A percentile compares a stretch with the other conserved stretches of the same genome.
Evolutionary conservation across 2,797 vertebrate species (phyloP).

Genomic region (Typhlichthys eigenmanni): DNA sequence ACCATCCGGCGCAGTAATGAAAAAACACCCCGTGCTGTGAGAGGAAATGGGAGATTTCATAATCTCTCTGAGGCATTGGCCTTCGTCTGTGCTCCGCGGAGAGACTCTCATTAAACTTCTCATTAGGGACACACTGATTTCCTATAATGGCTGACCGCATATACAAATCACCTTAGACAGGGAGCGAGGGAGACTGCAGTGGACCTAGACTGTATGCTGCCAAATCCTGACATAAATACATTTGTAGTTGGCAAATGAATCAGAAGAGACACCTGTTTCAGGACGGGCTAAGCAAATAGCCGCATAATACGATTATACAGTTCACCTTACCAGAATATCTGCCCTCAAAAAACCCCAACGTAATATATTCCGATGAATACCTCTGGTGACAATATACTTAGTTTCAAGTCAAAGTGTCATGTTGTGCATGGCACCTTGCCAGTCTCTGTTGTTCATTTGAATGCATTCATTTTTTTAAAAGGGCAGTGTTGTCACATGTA

Average conservation of each 20-base stretch:
- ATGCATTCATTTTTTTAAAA: constrained; percentile 21
- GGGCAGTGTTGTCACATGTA: constrained; percentile 11
- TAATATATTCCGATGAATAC: constrained; percentile 1
- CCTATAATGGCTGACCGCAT: constrained; percentile 72
- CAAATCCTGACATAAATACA: constrained; percentile 47
- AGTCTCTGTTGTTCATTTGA: constrained; percentile 19
- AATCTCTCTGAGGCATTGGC: constrained; percentile 68
- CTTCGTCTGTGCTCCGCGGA: constrained; percentile 56
- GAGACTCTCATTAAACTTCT: constrained; percentile 75
- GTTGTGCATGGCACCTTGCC: background rate
- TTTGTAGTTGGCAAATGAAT: constrained; percentile 48
- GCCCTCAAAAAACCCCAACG: background rate
- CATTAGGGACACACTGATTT: constrained; percentile 77
- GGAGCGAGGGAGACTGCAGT: constrained; percentile 44
- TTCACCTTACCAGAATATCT: constrained; percentile 3
- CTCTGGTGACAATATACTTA: constrained; percentile 3
- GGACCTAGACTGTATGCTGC: constrained; percentile 30
- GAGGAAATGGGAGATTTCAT: constrained; percentile 75
- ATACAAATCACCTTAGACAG: constrained; percentile 70
- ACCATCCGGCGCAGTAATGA: constrained; percentile 58
- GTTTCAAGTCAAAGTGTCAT: constrained; percentile 6
- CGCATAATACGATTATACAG: constrained; percentile 6
- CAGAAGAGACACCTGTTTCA: constrained; percentile 42
- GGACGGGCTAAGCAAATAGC: background rate
- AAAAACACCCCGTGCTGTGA: constrained; percentile 61